These are phyloP conservation scores for Podarcis lilfordi DNA, from an alignment of 2,797 vertebrate species.

Conservation along the genomic window DNA sequence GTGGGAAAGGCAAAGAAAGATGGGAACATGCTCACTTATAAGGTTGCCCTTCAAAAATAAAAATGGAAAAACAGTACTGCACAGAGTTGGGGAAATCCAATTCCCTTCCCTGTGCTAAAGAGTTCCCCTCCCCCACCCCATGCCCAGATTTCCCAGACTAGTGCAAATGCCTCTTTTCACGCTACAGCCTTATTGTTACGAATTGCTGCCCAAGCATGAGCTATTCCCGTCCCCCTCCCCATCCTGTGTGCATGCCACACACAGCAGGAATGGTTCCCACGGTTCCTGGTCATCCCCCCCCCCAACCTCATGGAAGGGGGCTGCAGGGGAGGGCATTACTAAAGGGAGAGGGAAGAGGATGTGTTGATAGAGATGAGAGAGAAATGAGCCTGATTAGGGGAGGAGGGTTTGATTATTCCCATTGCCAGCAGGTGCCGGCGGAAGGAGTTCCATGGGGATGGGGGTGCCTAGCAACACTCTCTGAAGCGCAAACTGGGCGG, in stretches of 20 bases:
- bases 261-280: conserved; percentile 40
- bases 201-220: conserved; percentile 3
- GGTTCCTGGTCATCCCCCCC: conserved; percentile 1
- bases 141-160: conserved; percentile 30
- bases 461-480: conserved; percentile 30
- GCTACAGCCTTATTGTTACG: conserved; percentile 27
- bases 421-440: conserved; percentile 32
- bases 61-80: not conserved
- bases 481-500: conserved; percentile 31
- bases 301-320: not conserved
- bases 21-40: not conserved
- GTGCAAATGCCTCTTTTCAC: conserved; percentile 40
- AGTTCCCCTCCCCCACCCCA: conserved; percentile 2
- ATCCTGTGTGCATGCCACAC: conserved; percentile 17
- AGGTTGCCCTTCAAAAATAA: not conserved
- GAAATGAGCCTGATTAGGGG: not conserved
- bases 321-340: not conserved
- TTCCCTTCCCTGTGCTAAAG: not conserved
- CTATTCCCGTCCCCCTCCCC: not conserved
- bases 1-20: not conserved
- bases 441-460: conserved; percentile 28
- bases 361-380: conserved; percentile 6
- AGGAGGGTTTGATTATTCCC: conserved; percentile 17
- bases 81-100: conserved; percentile 6
- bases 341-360: not conserved